Evolutionary conservation across 2,113 vertebrate genomes (phyloP).

Genomic region (Salvelinus namaycush): DNA sequence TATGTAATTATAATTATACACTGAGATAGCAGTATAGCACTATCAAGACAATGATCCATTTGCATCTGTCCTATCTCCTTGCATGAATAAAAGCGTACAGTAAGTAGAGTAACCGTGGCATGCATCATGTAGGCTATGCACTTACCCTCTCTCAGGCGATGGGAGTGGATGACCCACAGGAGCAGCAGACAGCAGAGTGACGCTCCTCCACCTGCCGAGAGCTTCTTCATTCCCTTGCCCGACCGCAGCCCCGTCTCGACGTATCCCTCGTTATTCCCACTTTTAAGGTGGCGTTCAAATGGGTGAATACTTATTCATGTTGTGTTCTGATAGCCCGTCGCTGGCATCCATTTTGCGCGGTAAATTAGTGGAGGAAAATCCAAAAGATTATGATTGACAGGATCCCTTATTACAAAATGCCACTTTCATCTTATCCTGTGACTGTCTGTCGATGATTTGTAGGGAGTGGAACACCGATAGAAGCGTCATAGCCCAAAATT

Average conservation of each 20-base stretch:
- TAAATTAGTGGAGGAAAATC: conserved; percentile 47
- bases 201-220: conserved; percentile 80
- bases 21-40: neutral
- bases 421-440: conserved; percentile 1
- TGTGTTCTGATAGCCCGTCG: conserved; percentile 60
- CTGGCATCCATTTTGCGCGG: conserved; percentile 71
- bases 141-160: conserved; percentile 83
- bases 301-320: conserved; percentile 53
- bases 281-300: conserved; percentile 56
- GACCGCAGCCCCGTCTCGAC: conserved; percentile 73
- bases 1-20: neutral
- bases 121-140: neutral
- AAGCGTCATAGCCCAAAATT: neutral
- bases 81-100: neutral
- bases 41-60: neutral
- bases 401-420: conserved; percentile 38
- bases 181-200: conserved; percentile 82
- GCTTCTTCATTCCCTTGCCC: conserved; percentile 76
- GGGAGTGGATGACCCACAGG: conserved; percentile 81
- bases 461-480: neutral
- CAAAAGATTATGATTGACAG: conserved; percentile 21
- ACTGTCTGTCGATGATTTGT: neutral
- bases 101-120: too few species aligned
- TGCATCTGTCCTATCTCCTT: neutral
- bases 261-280: conserved; percentile 58